Percentiles rank a stretch among this genome's conserved stretches.
These are phyloP conservation scores for Moxostoma hubbsi DNA, from an alignment of 2,797 vertebrate genomes.

Conservation along the genomic window DNA sequence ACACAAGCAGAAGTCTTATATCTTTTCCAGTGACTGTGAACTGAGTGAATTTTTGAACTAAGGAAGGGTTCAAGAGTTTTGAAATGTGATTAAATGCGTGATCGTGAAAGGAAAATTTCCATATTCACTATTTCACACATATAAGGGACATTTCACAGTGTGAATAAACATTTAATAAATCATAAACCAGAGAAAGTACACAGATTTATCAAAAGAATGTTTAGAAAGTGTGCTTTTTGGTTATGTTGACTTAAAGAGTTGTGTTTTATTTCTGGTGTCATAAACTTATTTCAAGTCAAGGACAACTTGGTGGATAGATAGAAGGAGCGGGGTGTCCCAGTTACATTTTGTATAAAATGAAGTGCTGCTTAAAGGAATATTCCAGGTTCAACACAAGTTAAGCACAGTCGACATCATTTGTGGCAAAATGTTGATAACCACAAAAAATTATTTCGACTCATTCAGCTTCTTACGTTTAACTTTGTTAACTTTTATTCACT, in stretches of 20 bases:
- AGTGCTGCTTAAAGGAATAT: no score
- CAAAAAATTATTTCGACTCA: no score
- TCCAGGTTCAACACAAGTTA: no score
- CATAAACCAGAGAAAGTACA: not conserved
- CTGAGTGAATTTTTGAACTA: not conserved
- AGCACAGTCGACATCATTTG: no score
- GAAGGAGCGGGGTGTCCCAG: no score
- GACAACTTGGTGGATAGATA: no score
- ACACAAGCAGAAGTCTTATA: not conserved
- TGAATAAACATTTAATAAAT: not conserved
- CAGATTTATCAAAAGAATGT: not conserved
- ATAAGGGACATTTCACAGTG: not conserved
- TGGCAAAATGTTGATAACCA: no score
- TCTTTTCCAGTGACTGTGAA: not conserved
- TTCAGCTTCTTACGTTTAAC: no score
- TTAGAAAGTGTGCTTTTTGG: not conserved
- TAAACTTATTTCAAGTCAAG: no score
- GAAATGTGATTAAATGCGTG: not conserved
- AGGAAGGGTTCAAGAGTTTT: not conserved
- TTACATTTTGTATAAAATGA: no score
- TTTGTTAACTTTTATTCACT: no score
- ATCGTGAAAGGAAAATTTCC: not conserved
- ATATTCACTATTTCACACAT: not conserved
- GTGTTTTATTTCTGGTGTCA: no score
- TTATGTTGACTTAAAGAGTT: not conserved